These are phyloP conservation scores for Diarsia mendica DNA, from an alignment of 2,888 invertebrate species.

Conservation along the genomic window DNA sequence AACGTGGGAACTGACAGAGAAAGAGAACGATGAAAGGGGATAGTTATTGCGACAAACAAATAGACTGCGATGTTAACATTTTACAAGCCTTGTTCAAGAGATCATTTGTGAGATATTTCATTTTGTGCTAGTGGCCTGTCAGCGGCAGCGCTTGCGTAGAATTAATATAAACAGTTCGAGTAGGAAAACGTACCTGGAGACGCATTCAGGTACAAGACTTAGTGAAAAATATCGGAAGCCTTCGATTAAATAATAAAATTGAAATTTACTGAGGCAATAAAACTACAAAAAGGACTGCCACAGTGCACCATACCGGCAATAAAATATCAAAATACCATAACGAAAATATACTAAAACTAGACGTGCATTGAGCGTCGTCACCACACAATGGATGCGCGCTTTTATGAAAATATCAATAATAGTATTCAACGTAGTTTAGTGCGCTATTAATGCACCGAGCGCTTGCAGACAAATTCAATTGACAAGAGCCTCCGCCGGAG, in stretches of 20 bases:
- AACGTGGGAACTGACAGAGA: slow-evolving; percentile 86
- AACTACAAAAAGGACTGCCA: slow-evolving; percentile 72
- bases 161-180: neutral
- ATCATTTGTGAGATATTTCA: slow-evolving; percentile 53
- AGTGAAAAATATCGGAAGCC: slow-evolving; percentile 64
- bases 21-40: slow-evolving; percentile 78
- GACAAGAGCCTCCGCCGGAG: slow-evolving; percentile 84
- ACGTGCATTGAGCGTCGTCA: slow-evolving; percentile 76
- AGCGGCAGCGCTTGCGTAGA: neutral
- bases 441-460: slow-evolving; percentile 86
- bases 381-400: slow-evolving; percentile 79
- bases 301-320: slow-evolving; percentile 73
- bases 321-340: slow-evolving; percentile 81
- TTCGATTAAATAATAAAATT: slow-evolving; percentile 76
- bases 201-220: neutral
- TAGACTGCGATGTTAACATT: slow-evolving; percentile 60
- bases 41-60: slow-evolving; percentile 73
- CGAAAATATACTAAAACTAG: slow-evolving; percentile 79
- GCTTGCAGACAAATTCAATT: slow-evolving; percentile 90
- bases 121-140: slow-evolving; percentile 17
- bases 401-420: slow-evolving; percentile 87
- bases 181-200: neutral
- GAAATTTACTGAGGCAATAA: slow-evolving; percentile 76
- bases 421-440: slow-evolving; percentile 86
- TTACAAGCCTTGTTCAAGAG: slow-evolving; percentile 53